Base-by-base conservation (phyloP, 35 echinoderm and acorn worm species). In the Apostichopus japonicus region DNA sequence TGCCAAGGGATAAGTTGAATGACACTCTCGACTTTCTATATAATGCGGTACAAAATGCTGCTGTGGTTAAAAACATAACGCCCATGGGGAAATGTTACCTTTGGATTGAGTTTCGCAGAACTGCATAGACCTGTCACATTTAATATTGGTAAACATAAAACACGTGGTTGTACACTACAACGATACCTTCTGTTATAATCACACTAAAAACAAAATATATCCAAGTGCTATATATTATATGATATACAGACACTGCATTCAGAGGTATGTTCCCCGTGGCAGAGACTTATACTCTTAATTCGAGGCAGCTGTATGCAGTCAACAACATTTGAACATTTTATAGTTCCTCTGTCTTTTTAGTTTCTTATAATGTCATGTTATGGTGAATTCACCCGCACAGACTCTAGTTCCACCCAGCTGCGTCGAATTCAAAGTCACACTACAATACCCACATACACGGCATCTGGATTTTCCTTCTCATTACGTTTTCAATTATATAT, bases 11-110 rank as follows among this genome's bases (percentile, higher is more conserved):
- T 67, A n/a, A 15, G 71, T 75, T 75, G 71, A 75, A 75, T 23
- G 71, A 75, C 71, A 75, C 71, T 17, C 71, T 19, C 11, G 63
- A 44, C 33, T 44, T 44, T 44, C 33, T 44, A 44, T 44, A 44
- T 44, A 44, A 44, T 44, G 33, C 33, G 33, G 33, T 44, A 44
- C 33, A 44, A 44, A 44, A 44, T 44, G 33, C 33, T 44, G 57
- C 13, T 61, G 57, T 61, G 57, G 57, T 61, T 44, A 55, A 84
- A 58, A 19, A 84, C 55, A 57, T 84, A 58, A 84, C 81, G 81
- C 81, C 81, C 80, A n/a, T 54, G 55, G 81, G 81, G 51, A 84
- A 23, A 84, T 57, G 81, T 84, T 84, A 84, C 81, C 53, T 55
- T 59, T 57, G 56, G 54, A 58, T 84, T 23, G 54, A 57, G 81